These are phyloP conservation scores for Trypoxylus dichotomus DNA, from an alignment of 1,140 invertebrate genomes.

Conservation along the genomic window DNA sequence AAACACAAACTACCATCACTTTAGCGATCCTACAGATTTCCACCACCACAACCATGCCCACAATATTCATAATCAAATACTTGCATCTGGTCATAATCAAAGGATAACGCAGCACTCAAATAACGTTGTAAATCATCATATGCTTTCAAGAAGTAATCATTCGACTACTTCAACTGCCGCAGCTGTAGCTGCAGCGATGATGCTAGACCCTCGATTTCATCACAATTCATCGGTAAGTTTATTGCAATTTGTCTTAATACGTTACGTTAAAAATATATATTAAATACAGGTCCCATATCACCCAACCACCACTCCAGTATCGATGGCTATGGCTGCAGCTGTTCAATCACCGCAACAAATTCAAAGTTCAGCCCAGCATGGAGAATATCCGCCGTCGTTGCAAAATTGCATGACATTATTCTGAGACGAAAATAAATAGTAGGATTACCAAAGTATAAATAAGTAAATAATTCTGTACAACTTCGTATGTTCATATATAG, in stretches of 20 bases:
- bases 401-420: conserved; percentile 53
- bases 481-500: too few relatives aligned
- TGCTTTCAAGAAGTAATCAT: conserved; percentile 48
- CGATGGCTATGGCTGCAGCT: conserved; percentile 52
- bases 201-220: conserved; percentile 54
- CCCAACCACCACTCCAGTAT: conserved; percentile 51
- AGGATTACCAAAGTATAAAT: not conserved
- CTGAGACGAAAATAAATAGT: conserved; percentile 36
- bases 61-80: conserved; percentile 50
- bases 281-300: conserved; percentile 49
- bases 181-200: conserved; percentile 53
- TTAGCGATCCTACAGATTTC: conserved; percentile 49
- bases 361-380: conserved; percentile 48
- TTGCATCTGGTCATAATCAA: conserved; percentile 47
- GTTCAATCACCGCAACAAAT: conserved; percentile 52
- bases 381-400: conserved; percentile 54
- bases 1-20: conserved; percentile 50
- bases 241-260: not conserved
- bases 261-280: not conserved
- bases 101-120: conserved; percentile 44
- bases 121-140: conserved; percentile 47
- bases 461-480: not conserved
- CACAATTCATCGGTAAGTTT: conserved; percentile 49
- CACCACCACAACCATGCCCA: conserved; percentile 49
- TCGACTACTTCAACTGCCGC: conserved; percentile 51